Conservation (phyloP, 30 jellyfish, hydroid and myxozoan genomes). For the Haliclystus octoradiatus region DNA sequence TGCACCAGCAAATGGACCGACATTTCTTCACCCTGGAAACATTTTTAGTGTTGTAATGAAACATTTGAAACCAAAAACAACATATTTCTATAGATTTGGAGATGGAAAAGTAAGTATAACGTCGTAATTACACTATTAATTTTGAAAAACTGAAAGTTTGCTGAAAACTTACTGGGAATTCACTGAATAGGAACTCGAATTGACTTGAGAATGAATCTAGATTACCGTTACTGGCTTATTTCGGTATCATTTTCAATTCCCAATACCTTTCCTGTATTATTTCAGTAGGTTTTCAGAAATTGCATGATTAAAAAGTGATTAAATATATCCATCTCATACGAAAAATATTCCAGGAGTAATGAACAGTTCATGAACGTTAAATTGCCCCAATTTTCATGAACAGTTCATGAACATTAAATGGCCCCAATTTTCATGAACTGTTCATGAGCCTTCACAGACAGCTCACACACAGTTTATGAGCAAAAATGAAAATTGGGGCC, state of each 20-base stretch:
- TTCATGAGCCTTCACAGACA: no score
- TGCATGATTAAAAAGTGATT: no score
- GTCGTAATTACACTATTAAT: neutral
- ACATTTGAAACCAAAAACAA: conserved; percentile 57
- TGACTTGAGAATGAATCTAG: neutral
- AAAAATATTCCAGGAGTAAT: neutral
- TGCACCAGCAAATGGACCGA: conserved; percentile 82
- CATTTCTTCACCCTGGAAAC: conserved; percentile 89
- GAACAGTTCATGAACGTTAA: no score
- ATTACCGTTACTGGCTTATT: neutral
- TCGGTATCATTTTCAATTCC: neutral
- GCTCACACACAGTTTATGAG: no score
- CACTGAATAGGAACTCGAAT: neutral
- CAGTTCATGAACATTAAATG: no score
- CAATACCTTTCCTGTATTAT: no score
- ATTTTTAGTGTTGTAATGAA: conserved; percentile 77
- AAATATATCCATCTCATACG: neutral
- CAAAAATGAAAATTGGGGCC: no score
- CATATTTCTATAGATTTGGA: conserved; percentile 79
- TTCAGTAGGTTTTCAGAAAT: no score
- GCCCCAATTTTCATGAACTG: no score
- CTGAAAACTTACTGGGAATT: neutral
- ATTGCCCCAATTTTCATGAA: no score
- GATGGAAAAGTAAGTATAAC: conserved; percentile 69
- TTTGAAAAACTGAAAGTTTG: neutral